A percentile compares a stretch with the other conserved stretches of the same genome.
These are phyloP conservation scores for Numenius phaeopus DNA, from an alignment of 2,797 vertebrate genomes.

Conservation along the genomic window DNA sequence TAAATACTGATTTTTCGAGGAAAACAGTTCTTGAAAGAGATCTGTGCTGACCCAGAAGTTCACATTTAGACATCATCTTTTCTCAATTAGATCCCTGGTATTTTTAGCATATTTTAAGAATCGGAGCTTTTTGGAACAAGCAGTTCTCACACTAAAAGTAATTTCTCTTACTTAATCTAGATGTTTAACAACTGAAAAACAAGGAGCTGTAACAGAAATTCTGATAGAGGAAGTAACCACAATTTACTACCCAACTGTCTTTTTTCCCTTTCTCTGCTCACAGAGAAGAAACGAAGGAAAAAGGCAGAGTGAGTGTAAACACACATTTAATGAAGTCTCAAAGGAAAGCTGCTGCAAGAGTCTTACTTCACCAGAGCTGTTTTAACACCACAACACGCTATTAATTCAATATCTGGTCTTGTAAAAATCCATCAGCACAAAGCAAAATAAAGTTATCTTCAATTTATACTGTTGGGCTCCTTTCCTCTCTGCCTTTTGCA, in stretches of 20 bases:
- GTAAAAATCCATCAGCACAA: not conserved
- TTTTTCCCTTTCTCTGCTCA: conserved; percentile 16
- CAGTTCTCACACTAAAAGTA: not conserved
- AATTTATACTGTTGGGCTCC: not conserved
- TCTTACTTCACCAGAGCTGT: not conserved
- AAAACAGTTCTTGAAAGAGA: not conserved
- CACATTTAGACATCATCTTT: not conserved
- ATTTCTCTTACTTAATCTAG: conserved; percentile 10
- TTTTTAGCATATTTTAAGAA: conserved; percentile 1
- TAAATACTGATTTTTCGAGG: not conserved
- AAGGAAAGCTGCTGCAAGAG: not conserved
- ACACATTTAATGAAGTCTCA: not conserved
- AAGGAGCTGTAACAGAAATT: conserved; percentile 50
- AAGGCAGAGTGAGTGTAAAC: not conserved
- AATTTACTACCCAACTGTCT: conserved; percentile 52
- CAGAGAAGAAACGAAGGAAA: conserved; percentile 15
- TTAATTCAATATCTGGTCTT: not conserved
- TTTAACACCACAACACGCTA: not conserved
- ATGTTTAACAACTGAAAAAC: conserved; percentile 42
- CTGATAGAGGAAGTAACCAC: conserved; percentile 61
- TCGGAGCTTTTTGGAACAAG: not conserved
- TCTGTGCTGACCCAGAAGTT: not conserved
- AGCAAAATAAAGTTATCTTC: not conserved
- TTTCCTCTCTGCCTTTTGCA: not conserved
- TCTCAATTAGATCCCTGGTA: not conserved